These are phyloP conservation scores for Gopherus flavomarginatus DNA, from an alignment of 2,113 vertebrate species.

Conservation along the genomic window DNA sequence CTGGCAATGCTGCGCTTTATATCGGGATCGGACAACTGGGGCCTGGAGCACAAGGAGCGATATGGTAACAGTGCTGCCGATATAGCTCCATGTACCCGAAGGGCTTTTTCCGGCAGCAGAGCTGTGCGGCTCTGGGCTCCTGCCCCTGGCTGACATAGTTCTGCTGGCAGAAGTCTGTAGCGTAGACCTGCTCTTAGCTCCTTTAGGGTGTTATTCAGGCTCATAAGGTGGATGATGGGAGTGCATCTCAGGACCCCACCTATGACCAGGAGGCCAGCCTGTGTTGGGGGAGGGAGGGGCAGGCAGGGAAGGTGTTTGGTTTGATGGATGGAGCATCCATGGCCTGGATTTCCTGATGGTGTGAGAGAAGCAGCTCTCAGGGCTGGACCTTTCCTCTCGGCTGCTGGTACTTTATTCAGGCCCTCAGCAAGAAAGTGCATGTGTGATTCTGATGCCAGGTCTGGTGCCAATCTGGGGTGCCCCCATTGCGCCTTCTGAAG, in stretches of 20 bases:
- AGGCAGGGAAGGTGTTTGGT: accelerated
- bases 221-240: neutral
- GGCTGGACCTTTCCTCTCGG: accelerated
- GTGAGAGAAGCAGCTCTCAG: neutral
- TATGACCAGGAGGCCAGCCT: accelerated
- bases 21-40: too few species aligned
- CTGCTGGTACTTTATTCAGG: accelerated
- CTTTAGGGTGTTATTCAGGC: neutral
- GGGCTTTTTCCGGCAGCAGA: too few species aligned
- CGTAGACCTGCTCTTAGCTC: neutral
- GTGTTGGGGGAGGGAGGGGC: neutral
- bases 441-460: neutral
- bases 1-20: neutral
- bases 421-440: neutral
- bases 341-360: neutral
- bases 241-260: accelerated
- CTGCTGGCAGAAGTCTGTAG: neutral
- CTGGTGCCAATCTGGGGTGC: neutral
- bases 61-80: neutral
- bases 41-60: neutral
- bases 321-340: accelerated
- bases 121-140: too few species aligned
- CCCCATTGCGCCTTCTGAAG: accelerated
- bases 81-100: neutral
- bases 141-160: too few species aligned